These are phyloP conservation scores for Macrotrachela quadricornifera DNA, from an alignment of 1,140 invertebrate species.

Conservation along the genomic window DNA sequence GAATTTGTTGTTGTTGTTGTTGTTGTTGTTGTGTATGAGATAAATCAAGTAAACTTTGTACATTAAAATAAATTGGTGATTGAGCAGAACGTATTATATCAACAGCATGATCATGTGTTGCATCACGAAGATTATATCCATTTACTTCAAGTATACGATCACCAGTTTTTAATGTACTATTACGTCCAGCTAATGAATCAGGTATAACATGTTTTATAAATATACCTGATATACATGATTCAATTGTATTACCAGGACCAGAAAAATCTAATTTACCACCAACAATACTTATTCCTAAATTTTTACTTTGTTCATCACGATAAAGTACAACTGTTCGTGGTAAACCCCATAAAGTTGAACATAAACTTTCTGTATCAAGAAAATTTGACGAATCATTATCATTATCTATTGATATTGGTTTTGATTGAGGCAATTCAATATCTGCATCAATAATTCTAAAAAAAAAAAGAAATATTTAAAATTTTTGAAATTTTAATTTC, in stretches of 20 bases:
- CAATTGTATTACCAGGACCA: conserved; percentile 1
- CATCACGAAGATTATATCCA: conserved; percentile 61
- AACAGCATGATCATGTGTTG: conserved; percentile 76
- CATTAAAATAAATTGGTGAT: conserved; percentile 66
- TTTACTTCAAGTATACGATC: conserved; percentile 41
- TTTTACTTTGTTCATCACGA: conserved; percentile 39
- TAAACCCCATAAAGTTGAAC: conserved; percentile 50
- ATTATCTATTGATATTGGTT: too few relatives aligned
- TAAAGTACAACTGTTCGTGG: conserved; percentile 48
- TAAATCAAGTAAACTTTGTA: conserved; percentile 59
- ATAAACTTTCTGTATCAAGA: too few relatives aligned
- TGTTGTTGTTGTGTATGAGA: too few relatives aligned
- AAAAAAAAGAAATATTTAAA: too few relatives aligned
- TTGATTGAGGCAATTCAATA: too few relatives aligned
- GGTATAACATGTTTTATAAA: conserved; percentile 91
- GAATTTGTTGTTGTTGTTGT: too few relatives aligned
- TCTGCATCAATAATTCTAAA: too few relatives aligned
- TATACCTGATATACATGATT: conserved; percentile 55
- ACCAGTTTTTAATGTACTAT: conserved; percentile 54
- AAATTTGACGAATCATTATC: too few relatives aligned
- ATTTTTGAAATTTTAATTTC: too few relatives aligned
- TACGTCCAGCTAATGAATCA: conserved; percentile 73
- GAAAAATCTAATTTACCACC: conserved; percentile 46
- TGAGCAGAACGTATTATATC: conserved; percentile 73
- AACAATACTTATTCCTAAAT: conserved; percentile 84